Base-by-base conservation (phyloP, 2,113 vertebrate genomes). In the Macrotus californicus region DNA sequence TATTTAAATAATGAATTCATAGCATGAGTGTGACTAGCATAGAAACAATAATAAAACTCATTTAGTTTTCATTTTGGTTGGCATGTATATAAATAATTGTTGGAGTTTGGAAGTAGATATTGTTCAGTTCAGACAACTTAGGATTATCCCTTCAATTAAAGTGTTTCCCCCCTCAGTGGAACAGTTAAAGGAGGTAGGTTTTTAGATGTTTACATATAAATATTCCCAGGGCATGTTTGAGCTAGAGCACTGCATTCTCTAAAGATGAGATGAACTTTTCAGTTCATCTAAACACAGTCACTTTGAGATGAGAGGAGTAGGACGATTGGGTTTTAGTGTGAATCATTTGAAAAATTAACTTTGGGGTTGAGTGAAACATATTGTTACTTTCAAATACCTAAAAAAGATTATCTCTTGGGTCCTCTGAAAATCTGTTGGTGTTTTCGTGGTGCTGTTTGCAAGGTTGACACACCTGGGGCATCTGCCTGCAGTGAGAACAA, bases 141-240 rank as follows among this genome's bases (percentile, higher is more conserved):
- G 64, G 43, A 50, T 79, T 94, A 69, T 75, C 67, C 29, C 41
- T 95, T 87, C 83, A 89, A 94, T 95, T 81, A 93, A 39, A 93
- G 16, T 48, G 34, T 22, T 13, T 76, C 34, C n/a, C 26, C 41
- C 31, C 13, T 59, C 15, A 50, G 54, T 80, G 7, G 87, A 64
- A 46, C 59, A 87, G 83, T 83, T 95, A 59, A 69, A 81, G 79
- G 82, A 89, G 69, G 59, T 81, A 72, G n/a, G 56, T 75, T 56
- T 89, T 85, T 93, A 69, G 36, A 59, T 96, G 56, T 95, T 94
- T 97, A 64, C 14, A 56, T 87, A 26, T 96, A 92, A 92, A 92
- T 92, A 95, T 86, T 84, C 22, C 50, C 64, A 54, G 19, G 59
- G n/a, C 29, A 34, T 31, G 50, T 94, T 80, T 88, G 50, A 93